Base-by-base conservation (phyloP, 2,888 invertebrate genomes). In the Altica lythri region DNA sequence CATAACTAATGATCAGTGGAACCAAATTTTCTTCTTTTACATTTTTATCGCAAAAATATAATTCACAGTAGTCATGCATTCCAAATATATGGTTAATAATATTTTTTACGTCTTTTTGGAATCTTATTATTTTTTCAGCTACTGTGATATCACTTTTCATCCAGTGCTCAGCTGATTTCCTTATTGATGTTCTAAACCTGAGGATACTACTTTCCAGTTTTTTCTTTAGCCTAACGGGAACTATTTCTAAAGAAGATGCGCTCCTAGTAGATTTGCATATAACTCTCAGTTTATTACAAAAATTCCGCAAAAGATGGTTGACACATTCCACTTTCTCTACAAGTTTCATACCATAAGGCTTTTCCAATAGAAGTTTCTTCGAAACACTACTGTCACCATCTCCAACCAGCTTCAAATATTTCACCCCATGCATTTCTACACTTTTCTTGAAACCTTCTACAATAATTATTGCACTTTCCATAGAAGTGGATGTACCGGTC, bases 121-220 rank as follows among this genome's bases (percentile, higher is more conserved):
- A n/a, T n/a, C 22, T 5, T 22, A 22, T 5, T 22, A 22, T 22
- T 22, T 22, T 22, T 22, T 22, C 22, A 22, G 22, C 4, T 35
- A 32, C 13, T 35, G 35, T 16, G 8, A 16, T 14, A 35, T 35
- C 35, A 16, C 16, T 35, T n/a, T n/a, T 30, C 2, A 6, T 30
- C 10, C 30, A 30, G 30, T 30, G 30, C 30, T 30, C 30, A 10
- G 30, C 30, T 10, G 30, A 8, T 30, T 8, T 30, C 30, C 12
- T 30, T 10, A 30, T 30, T 35, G 35, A 14, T 35, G 35, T 35
- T 9, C 3, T 14, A 16, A 35, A 35, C n/a, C 35, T 35, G 2
- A 35, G 16, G 17, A 35, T n/a, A 16, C 16, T 35, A 16, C 9
- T 35, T 16, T 35, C 35, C 9, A 35, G 17, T 35, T 35, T 10